These are phyloP conservation scores for Philaethria dido DNA, from an alignment of 2,888 invertebrate genomes.

Conservation along the genomic window DNA sequence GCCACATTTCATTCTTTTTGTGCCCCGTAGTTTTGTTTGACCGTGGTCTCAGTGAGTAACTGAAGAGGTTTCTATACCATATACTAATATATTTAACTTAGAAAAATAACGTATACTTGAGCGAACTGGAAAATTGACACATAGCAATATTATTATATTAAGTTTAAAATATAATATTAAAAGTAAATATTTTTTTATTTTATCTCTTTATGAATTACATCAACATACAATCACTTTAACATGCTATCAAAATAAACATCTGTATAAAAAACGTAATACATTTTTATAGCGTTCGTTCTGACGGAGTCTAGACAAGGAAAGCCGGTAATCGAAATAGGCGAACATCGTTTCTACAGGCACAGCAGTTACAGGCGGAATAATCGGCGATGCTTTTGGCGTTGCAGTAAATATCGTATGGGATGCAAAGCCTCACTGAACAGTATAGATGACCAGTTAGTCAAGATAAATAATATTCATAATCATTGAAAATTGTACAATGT, in stretches of 20 bases:
- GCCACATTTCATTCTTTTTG: too few relatives aligned
- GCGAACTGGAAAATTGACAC: too few relatives aligned
- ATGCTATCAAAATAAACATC: not conserved
- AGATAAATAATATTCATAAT: constrained; percentile 47
- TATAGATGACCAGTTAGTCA: constrained; percentile 45
- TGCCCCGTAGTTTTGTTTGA: too few relatives aligned
- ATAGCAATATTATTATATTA: not conserved
- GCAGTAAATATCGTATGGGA: constrained; percentile 50
- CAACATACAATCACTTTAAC: not conserved
- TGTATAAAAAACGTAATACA: not conserved
- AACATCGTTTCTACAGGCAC: constrained; percentile 58
- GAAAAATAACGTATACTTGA: too few relatives aligned
- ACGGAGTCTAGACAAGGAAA: constrained; percentile 52
- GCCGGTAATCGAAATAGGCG: constrained; percentile 54
- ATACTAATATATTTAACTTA: too few relatives aligned
- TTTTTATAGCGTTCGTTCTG: constrained; percentile 14
- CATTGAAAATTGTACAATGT: constrained; percentile 15
- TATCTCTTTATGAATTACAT: not conserved
- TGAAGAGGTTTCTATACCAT: too few relatives aligned
- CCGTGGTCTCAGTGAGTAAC: too few relatives aligned
- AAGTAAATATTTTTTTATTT: not conserved
- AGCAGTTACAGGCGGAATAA: constrained; percentile 54
- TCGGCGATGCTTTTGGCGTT: constrained; percentile 57
- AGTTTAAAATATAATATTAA: not conserved
- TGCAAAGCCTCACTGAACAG: constrained; percentile 50